phyloP scores from a whole-genome alignment of 2,888 invertebrate species.

The Muschampia plurimacula region DNA sequence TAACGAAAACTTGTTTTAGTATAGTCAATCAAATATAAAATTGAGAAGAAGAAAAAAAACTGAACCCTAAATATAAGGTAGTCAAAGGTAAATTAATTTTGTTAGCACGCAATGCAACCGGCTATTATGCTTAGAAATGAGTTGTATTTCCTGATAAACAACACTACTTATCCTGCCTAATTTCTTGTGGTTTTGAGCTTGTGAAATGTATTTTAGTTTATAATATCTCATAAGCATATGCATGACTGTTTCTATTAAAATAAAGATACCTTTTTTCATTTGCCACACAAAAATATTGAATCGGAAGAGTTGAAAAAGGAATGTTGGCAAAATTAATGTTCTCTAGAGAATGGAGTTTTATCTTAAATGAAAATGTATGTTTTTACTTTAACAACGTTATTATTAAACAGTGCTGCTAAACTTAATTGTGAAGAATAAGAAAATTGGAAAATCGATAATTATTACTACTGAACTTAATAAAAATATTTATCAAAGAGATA shows the following conservation, averaged over 20 bases:
- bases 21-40: too few relatives aligned
- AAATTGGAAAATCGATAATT: too few relatives aligned
- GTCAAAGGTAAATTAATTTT: slow-evolving; percentile 75
- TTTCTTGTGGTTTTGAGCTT: slow-evolving; percentile 56
- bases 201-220: slow-evolving; percentile 27
- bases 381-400: too few relatives aligned
- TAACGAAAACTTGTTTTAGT: background rate
- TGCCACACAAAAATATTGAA: too few relatives aligned
- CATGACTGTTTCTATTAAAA: background rate
- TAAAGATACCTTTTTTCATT: too few relatives aligned
- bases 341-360: too few relatives aligned
- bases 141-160: slow-evolving; percentile 67
- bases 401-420: too few relatives aligned
- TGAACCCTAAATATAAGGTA: slow-evolving; percentile 62
- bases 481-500: background rate
- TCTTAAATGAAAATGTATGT: too few relatives aligned
- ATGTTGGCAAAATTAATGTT: too few relatives aligned
- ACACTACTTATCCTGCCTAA: slow-evolving; percentile 59
- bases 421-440: too few relatives aligned
- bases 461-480: too few relatives aligned
- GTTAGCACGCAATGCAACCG: slow-evolving; percentile 75
- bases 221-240: slow-evolving; percentile 1
- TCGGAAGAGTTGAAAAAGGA: too few relatives aligned
- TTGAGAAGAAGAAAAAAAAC: background rate
- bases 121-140: slow-evolving; percentile 71